These are phyloP conservation scores for Dicranocentrus wangi DNA, from an alignment of 2,888 invertebrate genomes.

Conservation along the genomic window DNA sequence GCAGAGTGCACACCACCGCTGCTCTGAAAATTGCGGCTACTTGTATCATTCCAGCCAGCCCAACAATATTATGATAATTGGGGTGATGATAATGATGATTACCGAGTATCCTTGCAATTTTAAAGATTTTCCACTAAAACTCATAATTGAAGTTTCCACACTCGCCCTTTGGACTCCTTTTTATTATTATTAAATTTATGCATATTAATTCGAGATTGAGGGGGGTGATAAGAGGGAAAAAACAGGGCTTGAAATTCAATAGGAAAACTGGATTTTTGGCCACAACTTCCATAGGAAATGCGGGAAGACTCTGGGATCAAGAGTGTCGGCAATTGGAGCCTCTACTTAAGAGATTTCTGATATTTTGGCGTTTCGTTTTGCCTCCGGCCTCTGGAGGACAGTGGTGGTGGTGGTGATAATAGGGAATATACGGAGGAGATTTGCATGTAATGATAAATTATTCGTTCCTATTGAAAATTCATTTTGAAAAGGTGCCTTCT, in stretches of 20 bases:
- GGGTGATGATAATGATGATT: constrained; percentile 55
- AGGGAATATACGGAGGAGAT: background rate
- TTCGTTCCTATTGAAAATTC: background rate
- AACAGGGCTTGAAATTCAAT: constrained; percentile 28
- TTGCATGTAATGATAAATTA: constrained; percentile 4
- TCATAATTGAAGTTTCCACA: constrained; percentile 56
- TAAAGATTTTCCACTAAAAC: constrained; percentile 47
- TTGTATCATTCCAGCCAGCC: background rate
- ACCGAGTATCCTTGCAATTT: constrained; percentile 52
- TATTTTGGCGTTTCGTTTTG: background rate
- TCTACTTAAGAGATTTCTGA: constrained; percentile 50
- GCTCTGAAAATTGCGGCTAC: background rate
- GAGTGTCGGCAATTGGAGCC: constrained; percentile 51
- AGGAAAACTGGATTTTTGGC: constrained; percentile 51
- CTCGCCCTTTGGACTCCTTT: constrained; percentile 18
- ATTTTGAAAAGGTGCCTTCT: background rate
- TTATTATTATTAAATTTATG: constrained; percentile 57
- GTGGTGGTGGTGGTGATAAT: background rate
- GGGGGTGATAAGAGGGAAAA: constrained; percentile 39
- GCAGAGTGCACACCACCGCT: constrained; percentile 2
- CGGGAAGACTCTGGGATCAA: background rate
- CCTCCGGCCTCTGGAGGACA: constrained; percentile 8
- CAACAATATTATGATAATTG: constrained; percentile 61
- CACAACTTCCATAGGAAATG: background rate
- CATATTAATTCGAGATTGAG: constrained; percentile 59